Evolutionary conservation across 2,113 vertebrate species (phyloP).

Genomic region (Hippoglossus stenolepis): DNA sequence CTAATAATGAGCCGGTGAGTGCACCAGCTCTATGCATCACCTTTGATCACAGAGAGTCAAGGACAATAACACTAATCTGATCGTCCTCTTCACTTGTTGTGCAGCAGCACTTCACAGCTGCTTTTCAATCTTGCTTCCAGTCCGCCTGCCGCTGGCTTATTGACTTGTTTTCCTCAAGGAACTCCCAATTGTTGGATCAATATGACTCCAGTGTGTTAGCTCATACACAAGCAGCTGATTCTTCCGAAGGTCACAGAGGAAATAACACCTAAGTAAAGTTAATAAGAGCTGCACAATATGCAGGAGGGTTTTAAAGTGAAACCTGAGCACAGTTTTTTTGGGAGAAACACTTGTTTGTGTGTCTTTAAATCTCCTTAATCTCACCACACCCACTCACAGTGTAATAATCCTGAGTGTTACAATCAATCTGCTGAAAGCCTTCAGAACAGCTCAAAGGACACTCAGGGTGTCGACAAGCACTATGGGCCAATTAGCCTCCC

Average conservation of each 20-base stretch:
- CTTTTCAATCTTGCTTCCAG: slow-evolving; percentile 3
- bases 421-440: slow-evolving; percentile 19
- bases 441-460: not conserved
- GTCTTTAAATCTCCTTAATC: slow-evolving; percentile 1
- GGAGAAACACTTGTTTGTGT: not conserved
- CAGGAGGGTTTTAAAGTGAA: not conserved
- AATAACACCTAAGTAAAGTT: not conserved
- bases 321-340: no score
- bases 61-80: slow-evolving; percentile 1
- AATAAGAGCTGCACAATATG: not conserved
- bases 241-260: not conserved
- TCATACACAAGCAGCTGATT: slow-evolving; percentile 8
- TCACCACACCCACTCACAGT: slow-evolving; percentile 5
- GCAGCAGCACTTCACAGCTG: not conserved
- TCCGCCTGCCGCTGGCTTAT: not conserved
- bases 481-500: not conserved
- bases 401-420: not conserved
- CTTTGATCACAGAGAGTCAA: not conserved
- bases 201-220: not conserved
- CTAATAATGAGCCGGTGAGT: not conserved
- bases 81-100: slow-evolving; percentile 5
- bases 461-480: not conserved
- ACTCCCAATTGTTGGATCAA: slow-evolving; percentile 22
- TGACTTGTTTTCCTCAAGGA: slow-evolving; percentile 16
- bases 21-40: not conserved